phyloP scores from a whole-genome alignment of 2,113 vertebrate species.

The Nothoprocta pentlandii region DNA sequence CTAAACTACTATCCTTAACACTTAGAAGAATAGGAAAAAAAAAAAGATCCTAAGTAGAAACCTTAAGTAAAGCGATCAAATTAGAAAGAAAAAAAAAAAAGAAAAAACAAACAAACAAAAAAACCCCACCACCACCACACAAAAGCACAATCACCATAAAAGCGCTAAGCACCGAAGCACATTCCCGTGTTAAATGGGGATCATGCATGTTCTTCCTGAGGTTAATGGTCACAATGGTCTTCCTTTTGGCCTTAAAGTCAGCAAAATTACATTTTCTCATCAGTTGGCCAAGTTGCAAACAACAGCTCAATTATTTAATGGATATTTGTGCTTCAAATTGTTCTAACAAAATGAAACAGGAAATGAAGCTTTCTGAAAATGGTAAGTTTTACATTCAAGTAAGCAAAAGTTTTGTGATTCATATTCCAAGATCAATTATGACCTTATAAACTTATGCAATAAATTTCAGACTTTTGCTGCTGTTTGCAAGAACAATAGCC shows the following conservation, averaged over 20 bases:
- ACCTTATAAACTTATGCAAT: not conserved
- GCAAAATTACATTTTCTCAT: not conserved
- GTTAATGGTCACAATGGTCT: not conserved
- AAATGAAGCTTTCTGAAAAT: not conserved
- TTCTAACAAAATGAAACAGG: not conserved
- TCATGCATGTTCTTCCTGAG: not conserved
- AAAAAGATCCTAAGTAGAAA: not conserved
- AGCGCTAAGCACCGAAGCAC: not conserved
- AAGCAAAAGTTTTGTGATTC: not conserved
- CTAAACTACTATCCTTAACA: not conserved
- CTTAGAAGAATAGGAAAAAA: not conserved
- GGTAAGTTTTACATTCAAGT: not conserved
- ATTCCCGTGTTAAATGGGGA: not conserved
- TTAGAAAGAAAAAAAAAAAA: not conserved
- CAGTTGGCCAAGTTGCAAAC: not conserved
- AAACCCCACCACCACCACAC: too few relatives aligned
- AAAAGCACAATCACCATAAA: not conserved
- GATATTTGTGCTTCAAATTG: not conserved
- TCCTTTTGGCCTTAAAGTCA: not conserved
- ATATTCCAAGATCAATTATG: not conserved
- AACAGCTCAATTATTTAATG: not conserved
- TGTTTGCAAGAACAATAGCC: not conserved
- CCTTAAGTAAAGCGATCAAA: not conserved
- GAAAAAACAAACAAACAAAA: too few relatives aligned
- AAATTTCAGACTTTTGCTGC: not conserved